phyloP scores from a whole-genome alignment of 2,113 vertebrate genomes.

The Cinclus cinclus region DNA sequence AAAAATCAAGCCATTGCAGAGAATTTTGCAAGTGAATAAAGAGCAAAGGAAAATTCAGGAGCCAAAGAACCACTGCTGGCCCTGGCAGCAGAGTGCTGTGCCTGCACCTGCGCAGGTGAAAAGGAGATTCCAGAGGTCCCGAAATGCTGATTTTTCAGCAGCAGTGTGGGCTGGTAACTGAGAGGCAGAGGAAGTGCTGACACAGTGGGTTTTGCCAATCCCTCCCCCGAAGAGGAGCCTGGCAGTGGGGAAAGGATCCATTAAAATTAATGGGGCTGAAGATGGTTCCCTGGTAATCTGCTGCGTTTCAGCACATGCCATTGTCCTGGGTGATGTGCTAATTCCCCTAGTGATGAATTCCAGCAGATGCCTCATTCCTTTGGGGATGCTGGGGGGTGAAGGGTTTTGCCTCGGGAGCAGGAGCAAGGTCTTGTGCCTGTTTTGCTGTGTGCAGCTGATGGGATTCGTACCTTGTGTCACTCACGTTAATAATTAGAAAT shows the following conservation, averaged over 20 bases:
- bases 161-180: accelerated
- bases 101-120: neutral
- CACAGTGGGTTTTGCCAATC: neutral
- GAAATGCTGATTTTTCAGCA: neutral
- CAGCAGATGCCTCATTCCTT: neutral
- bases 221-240: neutral
- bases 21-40: neutral
- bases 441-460: neutral
- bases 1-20: neutral
- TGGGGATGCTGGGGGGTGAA: neutral
- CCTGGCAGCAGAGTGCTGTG: neutral
- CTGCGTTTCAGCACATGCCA: neutral
- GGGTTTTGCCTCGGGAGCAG: neutral
- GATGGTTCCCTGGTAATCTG: neutral
- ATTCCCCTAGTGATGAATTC: neutral
- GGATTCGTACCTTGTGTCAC: neutral
- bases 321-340: neutral
- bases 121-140: neutral
- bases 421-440: neutral
- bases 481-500: neutral
- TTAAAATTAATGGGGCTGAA: neutral
- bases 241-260: neutral
- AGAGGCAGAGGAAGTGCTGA: neutral
- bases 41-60: neutral
- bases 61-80: accelerated